Conservation (phyloP, 1,140 invertebrate genomes). For the Drosophila busckii region DNA sequence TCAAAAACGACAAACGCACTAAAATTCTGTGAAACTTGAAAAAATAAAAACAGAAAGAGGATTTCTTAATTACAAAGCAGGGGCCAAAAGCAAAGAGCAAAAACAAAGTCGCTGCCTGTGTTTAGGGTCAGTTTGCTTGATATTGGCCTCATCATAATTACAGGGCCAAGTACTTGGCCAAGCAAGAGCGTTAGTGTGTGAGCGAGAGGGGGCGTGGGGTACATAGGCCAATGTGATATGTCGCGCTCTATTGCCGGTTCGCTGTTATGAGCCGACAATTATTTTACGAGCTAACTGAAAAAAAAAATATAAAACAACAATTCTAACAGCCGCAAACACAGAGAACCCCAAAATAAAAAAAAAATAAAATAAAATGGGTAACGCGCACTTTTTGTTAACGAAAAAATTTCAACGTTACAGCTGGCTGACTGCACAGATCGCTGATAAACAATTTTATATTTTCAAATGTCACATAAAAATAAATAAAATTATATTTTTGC, state of each 20-base stretch:
- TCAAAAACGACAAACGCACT: no score
- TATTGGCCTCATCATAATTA: conserved; percentile 77
- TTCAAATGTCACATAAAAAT: conserved; percentile 29
- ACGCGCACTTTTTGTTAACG: no score
- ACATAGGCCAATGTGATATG: conserved; percentile 70
- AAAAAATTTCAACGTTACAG: conserved; percentile 61
- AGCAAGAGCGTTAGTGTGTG: conserved; percentile 34
- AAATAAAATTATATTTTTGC: conserved; percentile 33
- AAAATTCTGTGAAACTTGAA: conserved; percentile 70
- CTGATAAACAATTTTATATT: conserved; percentile 48
- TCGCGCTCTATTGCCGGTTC: conserved; percentile 57
- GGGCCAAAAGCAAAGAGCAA: conserved; percentile 12
- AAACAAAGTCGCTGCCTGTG: conserved; percentile 38
- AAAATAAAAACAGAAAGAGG: conserved; percentile 62
- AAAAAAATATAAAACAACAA: no score
- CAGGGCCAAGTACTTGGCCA: conserved; percentile 45
- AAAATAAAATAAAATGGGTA: no score
- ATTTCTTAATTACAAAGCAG: conserved; percentile 74
- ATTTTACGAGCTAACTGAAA: conserved; percentile 71
- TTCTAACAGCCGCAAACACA: conserved; percentile 33
- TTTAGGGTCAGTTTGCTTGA: conserved; percentile 67
- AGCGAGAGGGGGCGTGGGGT: no score
- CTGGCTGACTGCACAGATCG: conserved; percentile 61
- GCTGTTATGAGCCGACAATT: conserved; percentile 49
- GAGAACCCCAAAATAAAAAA: no score